Percentiles rank a stretch among this genome's conserved stretches.
phyloP scores from a whole-genome alignment of 2,113 vertebrate genomes.

The Onychostruthus taczanowskii region DNA sequence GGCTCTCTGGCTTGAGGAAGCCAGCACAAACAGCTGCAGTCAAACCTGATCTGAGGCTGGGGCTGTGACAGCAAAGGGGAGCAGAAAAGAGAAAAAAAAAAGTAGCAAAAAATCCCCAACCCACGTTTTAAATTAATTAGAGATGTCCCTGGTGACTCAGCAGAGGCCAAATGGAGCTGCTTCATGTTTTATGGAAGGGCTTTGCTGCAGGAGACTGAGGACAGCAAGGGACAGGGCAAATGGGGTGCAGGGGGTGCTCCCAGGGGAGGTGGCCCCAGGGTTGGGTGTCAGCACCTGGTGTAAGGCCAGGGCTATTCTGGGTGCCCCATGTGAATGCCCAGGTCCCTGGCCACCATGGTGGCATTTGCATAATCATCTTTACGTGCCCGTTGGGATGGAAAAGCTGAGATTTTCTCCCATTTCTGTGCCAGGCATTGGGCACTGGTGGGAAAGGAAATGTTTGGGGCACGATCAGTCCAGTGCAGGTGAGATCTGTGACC shows the following conservation, averaged over 20 bases:
- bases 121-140: conserved; percentile 13
- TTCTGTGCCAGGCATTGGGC: accelerated
- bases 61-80: not conserved
- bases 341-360: not conserved
- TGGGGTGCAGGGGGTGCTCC: not conserved
- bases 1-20: not conserved
- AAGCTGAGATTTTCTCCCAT: not conserved
- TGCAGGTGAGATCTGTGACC: not conserved
- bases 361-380: not conserved
- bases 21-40: not conserved
- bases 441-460: not conserved
- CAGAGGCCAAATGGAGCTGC: conserved; percentile 24
- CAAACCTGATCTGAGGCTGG: not conserved
- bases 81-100: not conserved
- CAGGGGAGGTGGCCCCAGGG: not conserved
- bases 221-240: not conserved
- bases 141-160: conserved; percentile 32
- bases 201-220: not conserved
- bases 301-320: not conserved
- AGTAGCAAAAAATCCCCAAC: not conserved
- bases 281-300: accelerated
- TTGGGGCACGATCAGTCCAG: not conserved
- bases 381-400: not conserved
- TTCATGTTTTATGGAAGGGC: conserved; percentile 34
- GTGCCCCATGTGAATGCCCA: not conserved